Percentiles rank a stretch among this genome's conserved stretches.
Conservation (phyloP, 2,797 vertebrate genomes). For the Enteromius afrohamiltoni region DNA sequence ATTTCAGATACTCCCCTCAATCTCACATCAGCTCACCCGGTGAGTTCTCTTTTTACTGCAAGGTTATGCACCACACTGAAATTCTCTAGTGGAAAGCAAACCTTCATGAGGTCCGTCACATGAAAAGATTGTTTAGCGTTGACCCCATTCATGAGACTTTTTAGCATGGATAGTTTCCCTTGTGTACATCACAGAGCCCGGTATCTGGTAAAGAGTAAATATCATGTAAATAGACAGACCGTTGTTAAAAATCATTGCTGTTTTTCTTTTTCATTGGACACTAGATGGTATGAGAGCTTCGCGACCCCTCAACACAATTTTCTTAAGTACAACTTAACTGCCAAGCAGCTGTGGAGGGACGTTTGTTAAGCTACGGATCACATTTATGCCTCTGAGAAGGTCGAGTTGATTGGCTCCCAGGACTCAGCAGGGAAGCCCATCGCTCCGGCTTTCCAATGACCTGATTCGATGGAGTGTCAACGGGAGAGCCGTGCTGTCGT, state of each 20-base stretch:
- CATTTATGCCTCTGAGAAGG: conserved; percentile 69
- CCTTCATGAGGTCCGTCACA: conserved; percentile 57
- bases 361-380: conserved; percentile 70
- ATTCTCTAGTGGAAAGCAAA: conserved; percentile 58
- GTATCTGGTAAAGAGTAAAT: conserved; percentile 46
- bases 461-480: conserved; percentile 68
- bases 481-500: conserved; percentile 66
- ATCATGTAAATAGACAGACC: conserved; percentile 49
- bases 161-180: conserved; percentile 42
- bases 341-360: conserved; percentile 65
- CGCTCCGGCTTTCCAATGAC: conserved; percentile 66
- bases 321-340: conserved; percentile 73
- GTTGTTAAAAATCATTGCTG: conserved; percentile 53
- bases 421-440: conserved; percentile 67
- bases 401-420: conserved; percentile 69
- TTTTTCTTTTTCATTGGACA: conserved; percentile 67
- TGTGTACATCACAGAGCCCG: conserved; percentile 47
- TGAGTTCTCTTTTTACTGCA: conserved; percentile 51
- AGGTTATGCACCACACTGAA: conserved; percentile 47
- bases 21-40: conserved; percentile 47
- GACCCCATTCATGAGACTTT: conserved; percentile 37
- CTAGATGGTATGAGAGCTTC: conserved; percentile 65
- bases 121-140: conserved; percentile 49
- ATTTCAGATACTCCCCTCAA: conserved; percentile 55
- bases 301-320: conserved; percentile 69